phyloP scores from a whole-genome alignment of 2,797 vertebrate genomes.

The Hypotaenidia okinawae region DNA sequence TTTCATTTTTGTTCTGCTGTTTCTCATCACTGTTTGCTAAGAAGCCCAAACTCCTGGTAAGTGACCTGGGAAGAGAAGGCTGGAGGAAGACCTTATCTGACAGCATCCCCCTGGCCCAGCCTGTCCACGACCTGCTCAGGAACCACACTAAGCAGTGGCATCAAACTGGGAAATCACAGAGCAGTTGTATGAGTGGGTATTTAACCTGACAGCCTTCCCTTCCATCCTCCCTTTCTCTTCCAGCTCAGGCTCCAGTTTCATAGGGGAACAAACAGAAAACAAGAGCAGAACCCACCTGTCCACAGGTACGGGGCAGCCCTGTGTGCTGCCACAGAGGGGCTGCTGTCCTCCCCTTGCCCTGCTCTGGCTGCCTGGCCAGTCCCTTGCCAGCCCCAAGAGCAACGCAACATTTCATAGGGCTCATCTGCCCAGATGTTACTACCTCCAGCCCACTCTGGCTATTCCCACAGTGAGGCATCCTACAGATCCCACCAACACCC shows the following conservation, averaged over 20 bases:
- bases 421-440: not conserved
- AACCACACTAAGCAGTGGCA: not conserved
- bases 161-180: not conserved
- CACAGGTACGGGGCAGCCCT: fast-evolving
- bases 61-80: not conserved
- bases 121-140: not conserved
- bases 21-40: not conserved
- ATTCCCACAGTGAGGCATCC: not conserved
- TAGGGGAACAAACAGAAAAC: not conserved
- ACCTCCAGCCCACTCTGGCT: not conserved
- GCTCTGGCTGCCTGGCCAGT: not conserved
- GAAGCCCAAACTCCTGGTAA: not conserved
- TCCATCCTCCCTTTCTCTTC: not conserved
- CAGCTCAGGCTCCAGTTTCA: not conserved
- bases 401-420: fast-evolving
- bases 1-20: not conserved
- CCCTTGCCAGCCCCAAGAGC: not conserved
- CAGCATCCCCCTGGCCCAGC: not conserved
- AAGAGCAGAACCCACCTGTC: not conserved
- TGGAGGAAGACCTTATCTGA: not conserved
- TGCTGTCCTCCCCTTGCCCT: too few species aligned
- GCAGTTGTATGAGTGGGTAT: not conserved
- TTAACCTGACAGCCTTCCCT: not conserved
- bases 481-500: fast-evolving
- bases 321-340: not conserved